Evolutionary conservation across 2,797 vertebrate genomes (phyloP).

Genomic region (Sarcophilus harrisii): DNA sequence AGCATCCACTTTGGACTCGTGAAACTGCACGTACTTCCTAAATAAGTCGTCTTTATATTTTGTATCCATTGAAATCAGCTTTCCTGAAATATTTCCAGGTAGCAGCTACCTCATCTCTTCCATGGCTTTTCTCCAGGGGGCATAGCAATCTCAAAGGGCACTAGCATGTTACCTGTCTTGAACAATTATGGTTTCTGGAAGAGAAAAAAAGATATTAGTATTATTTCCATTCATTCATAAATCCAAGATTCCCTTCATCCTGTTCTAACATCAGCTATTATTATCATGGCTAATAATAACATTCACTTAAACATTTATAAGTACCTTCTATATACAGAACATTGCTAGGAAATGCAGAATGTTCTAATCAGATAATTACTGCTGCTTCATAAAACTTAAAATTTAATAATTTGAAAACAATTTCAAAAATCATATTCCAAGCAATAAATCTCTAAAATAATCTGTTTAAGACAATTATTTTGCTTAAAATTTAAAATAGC

Average conservation of each 20-base stretch:
- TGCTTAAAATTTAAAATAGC: background rate
- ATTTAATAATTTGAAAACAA: background rate
- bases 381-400: background rate
- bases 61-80: constrained; percentile 93
- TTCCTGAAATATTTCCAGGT: constrained; percentile 71
- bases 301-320: background rate
- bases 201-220: constrained; percentile 27
- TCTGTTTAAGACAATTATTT: background rate
- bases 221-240: background rate
- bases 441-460: background rate
- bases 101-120: constrained; percentile 85
- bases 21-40: constrained; percentile 95
- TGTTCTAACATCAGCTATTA: background rate
- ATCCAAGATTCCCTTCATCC: background rate
- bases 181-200: constrained; percentile 46
- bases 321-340: fast-evolving
- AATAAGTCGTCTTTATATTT: constrained; percentile 98
- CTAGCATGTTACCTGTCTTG: constrained; percentile 9
- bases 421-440: background rate
- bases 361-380: background rate
- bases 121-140: constrained; percentile 76
- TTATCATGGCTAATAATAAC: background rate
- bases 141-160: constrained; percentile 16
- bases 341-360: background rate
- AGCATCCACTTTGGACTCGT: constrained; percentile 92